Evolutionary conservation across 1,140 invertebrate genomes (phyloP), one percentile per base, ranked within the genome.

Genomic region (Antheraea mylitta): DNA sequence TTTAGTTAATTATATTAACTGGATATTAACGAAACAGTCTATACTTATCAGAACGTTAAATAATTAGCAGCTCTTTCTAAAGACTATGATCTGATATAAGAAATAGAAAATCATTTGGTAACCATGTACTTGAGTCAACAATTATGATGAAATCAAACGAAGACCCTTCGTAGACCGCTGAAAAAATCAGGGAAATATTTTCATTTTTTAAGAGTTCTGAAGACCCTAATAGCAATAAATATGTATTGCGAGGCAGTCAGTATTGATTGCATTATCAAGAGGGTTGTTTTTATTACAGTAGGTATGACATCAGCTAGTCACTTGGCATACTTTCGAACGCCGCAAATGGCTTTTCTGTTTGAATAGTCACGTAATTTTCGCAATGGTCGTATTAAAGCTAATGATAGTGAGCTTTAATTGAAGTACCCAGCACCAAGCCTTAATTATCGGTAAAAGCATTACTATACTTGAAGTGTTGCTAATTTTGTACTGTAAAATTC

Each of bases 211-310:
- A 68, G 71, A 65, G 64, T 77, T 77, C 65, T 66, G 73, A 64
- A 80, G 75, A 84, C 79, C 79, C 81, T 75, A 70, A 67, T 72
- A 69, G 74, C 78, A 84, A 87, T 89, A 89, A 91, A 91, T 88
- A 82, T 84, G 81, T 91, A 89, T 89, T 86, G 81, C 16, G 80
- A 80, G 71, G 74, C 69, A 76, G 78, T 77, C 72, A 62, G 69
- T 75, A 87, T 89, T 83, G 88, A 89, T 89, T 84, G 72, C 79
- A 79, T 74, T 74, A 64, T 66, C 45, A 77, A 78, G 77, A 80
- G 86, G 82, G 80, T 74, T 70, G 78, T 70, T 80, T 87, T 84
- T 86, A 84, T 79, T 83, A 72, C 80, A 69, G 67, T 76, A 84
- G 79, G 79, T 81, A 86, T 86, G 82, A 85, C 81, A 83, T 87